These are phyloP conservation scores for Acronicta aceris DNA, from an alignment of 2,888 invertebrate species.

Conservation along the genomic window DNA sequence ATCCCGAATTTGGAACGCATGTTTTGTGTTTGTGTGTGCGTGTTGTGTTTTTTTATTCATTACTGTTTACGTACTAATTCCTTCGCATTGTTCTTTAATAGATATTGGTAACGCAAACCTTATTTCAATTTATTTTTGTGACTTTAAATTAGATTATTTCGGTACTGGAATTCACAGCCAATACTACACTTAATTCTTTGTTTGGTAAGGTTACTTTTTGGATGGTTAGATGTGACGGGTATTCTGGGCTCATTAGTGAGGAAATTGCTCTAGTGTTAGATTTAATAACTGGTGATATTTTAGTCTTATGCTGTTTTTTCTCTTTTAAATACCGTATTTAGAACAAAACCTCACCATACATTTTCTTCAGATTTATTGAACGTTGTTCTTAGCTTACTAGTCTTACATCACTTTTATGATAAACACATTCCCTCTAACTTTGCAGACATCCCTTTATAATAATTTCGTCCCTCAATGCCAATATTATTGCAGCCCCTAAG, in stretches of 20 bases:
- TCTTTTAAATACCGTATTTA: neutral
- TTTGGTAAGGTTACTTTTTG: conserved; percentile 22
- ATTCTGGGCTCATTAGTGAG: conserved; percentile 52
- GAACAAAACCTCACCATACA: neutral
- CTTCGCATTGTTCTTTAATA: conserved; percentile 16
- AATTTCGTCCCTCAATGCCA: conserved; percentile 14
- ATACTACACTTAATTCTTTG: conserved; percentile 33
- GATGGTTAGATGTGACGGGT: conserved; percentile 17
- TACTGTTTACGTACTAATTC: conserved; percentile 30
- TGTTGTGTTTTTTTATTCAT: conserved; percentile 27
- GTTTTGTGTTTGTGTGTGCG: conserved; percentile 38
- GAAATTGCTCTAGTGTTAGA: conserved; percentile 39
- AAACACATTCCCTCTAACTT: conserved; percentile 2
- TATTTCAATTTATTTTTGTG: conserved; percentile 31
- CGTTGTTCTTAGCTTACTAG: neutral
- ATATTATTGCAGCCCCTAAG: conserved; percentile 29
- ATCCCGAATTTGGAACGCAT: conserved; percentile 47
- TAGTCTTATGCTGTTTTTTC: conserved; percentile 2
- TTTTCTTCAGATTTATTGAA: too few species aligned
- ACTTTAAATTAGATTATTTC: conserved; percentile 20
- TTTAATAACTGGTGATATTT: conserved; percentile 29
- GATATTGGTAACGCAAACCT: conserved; percentile 26
- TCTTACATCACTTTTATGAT: conserved; percentile 21
- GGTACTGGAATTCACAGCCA: conserved; percentile 17
- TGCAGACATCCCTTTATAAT: conserved; percentile 8